These are phyloP conservation scores for Dendrolimus houi DNA, from an alignment of 2,888 invertebrate species.

Conservation along the genomic window DNA sequence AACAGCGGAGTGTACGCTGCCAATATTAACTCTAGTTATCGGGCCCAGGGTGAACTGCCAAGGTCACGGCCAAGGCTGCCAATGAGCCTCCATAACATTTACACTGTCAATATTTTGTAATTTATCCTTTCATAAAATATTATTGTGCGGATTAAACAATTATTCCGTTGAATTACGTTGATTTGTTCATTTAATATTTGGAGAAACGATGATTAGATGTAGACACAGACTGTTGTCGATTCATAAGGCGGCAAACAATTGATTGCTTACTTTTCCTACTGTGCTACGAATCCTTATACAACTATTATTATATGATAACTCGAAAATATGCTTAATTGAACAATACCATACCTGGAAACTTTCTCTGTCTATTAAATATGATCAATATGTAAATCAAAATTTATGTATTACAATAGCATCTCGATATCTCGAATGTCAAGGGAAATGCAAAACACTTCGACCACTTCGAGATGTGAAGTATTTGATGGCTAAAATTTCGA, in stretches of 20 bases:
- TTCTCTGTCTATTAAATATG: no score
- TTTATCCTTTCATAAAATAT: not conserved
- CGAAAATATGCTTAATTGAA: no score
- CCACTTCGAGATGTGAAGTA: no score
- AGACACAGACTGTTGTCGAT: no score
- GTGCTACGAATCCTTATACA: not conserved
- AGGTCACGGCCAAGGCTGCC: constrained; percentile 58
- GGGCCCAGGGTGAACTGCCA: constrained; percentile 52
- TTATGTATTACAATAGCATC: no score
- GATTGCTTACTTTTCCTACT: constrained; percentile 5
- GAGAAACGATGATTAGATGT: not conserved
- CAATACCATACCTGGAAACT: no score
- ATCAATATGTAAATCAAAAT: no score
- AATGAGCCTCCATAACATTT: constrained; percentile 22
- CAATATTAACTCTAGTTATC: constrained; percentile 76
- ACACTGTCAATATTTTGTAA: constrained; percentile 47
- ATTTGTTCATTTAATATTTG: not conserved
- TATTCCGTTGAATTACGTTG: not conserved
- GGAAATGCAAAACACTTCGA: no score
- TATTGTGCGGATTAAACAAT: not conserved
- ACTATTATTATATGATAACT: no score
- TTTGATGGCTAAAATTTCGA: no score
- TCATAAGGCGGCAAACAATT: not conserved
- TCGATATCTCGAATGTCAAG: no score
- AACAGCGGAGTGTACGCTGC: constrained; percentile 65